phyloP scores from a whole-genome alignment of 1,140 invertebrate genomes.

The Saxidomus purpurata region DNA sequence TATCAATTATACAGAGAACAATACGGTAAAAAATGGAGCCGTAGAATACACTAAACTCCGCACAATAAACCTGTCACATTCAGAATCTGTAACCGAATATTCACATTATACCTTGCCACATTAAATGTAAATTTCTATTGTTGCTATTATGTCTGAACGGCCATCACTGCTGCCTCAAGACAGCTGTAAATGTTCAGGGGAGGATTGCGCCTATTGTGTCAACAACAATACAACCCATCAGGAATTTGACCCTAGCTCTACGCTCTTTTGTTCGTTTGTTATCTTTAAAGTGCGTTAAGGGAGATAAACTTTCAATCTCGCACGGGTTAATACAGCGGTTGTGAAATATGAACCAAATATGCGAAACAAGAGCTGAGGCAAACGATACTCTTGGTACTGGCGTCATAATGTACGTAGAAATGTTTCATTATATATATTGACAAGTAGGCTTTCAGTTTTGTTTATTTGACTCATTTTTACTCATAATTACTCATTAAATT shows the following conservation, averaged over 20 bases:
- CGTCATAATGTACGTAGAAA: no score
- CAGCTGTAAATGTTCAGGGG: slow-evolving; percentile 53
- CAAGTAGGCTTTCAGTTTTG: no score
- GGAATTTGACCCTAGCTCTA: slow-evolving; percentile 55
- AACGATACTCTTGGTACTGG: neutral
- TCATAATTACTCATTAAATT: no score
- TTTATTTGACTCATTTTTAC: no score
- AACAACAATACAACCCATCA: slow-evolving; percentile 39
- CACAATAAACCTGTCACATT: slow-evolving; percentile 65
- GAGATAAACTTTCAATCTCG: slow-evolving; percentile 63
- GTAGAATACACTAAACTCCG: slow-evolving; percentile 54
- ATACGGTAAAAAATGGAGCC: slow-evolving; percentile 37
- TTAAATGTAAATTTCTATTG: slow-evolving; percentile 69
- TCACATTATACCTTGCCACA: slow-evolving; percentile 59
- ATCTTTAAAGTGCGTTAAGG: slow-evolving; percentile 57
- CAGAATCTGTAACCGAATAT: slow-evolving; percentile 41
- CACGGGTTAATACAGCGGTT: slow-evolving; percentile 20
- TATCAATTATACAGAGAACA: slow-evolving; percentile 61
- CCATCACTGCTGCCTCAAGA: slow-evolving; percentile 41
- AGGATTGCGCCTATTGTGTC: slow-evolving; percentile 32
- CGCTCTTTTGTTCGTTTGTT: slow-evolving; percentile 47
- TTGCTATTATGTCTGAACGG: slow-evolving; percentile 46
- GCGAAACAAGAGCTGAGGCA: neutral
- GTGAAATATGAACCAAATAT: slow-evolving; percentile 33
- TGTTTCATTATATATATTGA: no score